These are phyloP conservation scores for Sylvietta virens DNA, from an alignment of 2,113 vertebrate genomes.

Conservation along the genomic window DNA sequence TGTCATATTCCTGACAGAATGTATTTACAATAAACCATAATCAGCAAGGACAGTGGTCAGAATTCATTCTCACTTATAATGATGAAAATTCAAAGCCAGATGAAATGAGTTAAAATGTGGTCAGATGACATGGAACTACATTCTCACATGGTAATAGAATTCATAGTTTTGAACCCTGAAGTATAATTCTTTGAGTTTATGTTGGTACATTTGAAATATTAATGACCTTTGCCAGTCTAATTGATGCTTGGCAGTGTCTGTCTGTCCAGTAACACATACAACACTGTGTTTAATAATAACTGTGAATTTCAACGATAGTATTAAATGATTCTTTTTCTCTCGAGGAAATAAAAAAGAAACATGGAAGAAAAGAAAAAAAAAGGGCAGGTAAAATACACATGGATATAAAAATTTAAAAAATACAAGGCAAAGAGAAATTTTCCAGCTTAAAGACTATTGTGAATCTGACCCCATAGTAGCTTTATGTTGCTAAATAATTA, in stretches of 20 bases:
- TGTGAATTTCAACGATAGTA: neutral
- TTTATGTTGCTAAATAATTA: neutral
- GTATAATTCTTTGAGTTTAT: neutral
- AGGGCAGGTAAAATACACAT: neutral
- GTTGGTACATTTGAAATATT: neutral
- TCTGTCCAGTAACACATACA: neutral
- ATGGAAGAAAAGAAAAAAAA: accelerated
- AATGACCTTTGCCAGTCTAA: neutral
- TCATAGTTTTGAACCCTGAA: neutral
- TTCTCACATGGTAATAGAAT: neutral
- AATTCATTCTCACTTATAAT: neutral
- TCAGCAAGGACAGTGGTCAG: neutral
- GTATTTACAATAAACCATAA: neutral
- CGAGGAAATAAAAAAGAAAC: accelerated
- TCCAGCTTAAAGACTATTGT: neutral
- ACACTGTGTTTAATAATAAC: neutral
- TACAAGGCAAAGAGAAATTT: neutral
- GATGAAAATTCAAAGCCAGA: neutral
- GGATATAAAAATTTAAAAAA: neutral
- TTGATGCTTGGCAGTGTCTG: neutral
- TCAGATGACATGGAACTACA: neutral
- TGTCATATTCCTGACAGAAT: neutral
- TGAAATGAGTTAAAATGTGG: neutral
- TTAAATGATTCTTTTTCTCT: neutral
- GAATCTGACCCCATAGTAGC: neutral